phyloP scores from a whole-genome alignment of 2,113 vertebrate genomes.

The Gopherus evgoodei region DNA sequence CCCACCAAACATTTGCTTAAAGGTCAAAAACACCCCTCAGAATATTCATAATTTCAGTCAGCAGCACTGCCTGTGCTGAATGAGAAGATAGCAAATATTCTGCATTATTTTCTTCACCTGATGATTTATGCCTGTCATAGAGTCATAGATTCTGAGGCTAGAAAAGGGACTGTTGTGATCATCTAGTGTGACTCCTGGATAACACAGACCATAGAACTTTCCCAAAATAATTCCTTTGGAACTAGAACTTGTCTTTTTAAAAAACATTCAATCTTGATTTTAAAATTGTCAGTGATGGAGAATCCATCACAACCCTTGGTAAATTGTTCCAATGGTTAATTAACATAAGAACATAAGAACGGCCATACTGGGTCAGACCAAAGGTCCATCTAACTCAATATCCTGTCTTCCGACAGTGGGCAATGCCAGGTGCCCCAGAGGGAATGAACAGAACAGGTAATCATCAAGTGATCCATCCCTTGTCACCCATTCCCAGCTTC shows the following conservation, averaged over 20 bases:
- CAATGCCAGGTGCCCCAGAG: too few species aligned
- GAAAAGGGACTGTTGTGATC: not conserved
- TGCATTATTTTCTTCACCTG: not conserved
- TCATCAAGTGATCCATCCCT: too few species aligned
- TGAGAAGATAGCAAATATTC: not conserved
- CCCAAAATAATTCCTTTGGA: not conserved
- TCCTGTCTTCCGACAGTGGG: too few species aligned
- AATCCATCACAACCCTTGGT: not conserved
- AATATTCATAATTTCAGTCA: too few species aligned
- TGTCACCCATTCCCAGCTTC: too few species aligned
- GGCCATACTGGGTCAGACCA: too few species aligned
- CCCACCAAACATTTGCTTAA: too few species aligned
- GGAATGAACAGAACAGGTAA: too few species aligned
- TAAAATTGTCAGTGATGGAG: not conserved
- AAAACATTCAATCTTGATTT: not conserved
- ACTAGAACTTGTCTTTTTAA: not conserved
- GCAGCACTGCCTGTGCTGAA: not conserved
- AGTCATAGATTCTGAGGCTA: too few species aligned
- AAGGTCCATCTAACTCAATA: too few species aligned
- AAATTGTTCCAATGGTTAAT: not conserved
- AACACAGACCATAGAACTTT: not conserved
- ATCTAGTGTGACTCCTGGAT: not conserved
- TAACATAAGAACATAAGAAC: not conserved
- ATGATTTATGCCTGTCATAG: not conserved
- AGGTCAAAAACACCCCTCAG: too few species aligned